Base-by-base conservation (phyloP, 1,140 invertebrate species). In the Chrysopa pallens region DNA sequence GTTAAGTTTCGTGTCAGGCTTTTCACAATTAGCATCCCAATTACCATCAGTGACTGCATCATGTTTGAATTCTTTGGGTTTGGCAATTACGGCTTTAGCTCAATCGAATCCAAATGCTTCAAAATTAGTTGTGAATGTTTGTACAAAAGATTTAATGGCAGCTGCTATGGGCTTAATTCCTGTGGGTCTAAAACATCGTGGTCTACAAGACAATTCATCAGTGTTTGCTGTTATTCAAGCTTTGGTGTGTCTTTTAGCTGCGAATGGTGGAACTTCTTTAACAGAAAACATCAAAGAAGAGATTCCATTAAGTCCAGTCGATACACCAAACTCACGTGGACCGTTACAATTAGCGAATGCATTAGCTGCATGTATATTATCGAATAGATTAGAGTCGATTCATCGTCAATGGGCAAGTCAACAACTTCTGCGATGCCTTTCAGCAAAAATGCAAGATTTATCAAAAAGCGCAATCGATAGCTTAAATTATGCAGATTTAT, bases 381-480 rank as follows among this genome's bases (percentile, higher is more conserved):
- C 74, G 6, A 61, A 62, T 8, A 55, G 64, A 36, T 52, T 73
- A 7, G 50, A 58, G 41, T 50, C 60, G 7, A 52, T 55, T 15
- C 61, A 73, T 50, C 58, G 71, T 40, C 68, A 74, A 52, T 78
- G 76, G 76, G 72, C 74, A 2, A 61, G 67, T 9, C 64, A 72
- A 46, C 74, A 76, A 49, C 55, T 78, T 42, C 70, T 55, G 42
- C 50, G 52, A 46, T 57, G 47, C 29, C 46, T 61, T 3, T 50
- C 59, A 0, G 58, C 52, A 12, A 55, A 55, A 43, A 48, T 59
- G 5, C 50, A 57, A 48, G 54, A 49, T 39, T 51, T 52, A 39
- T 42, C 51, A 6, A 48, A 41, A 1, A 35, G 55, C 11, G 52
- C 46, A 9, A 38, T 51, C 1, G 59, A 64, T 39, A 55, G 56